Evolutionary conservation across 1,140 invertebrate genomes (phyloP).

Genomic region (Apis mellifera): DNA sequence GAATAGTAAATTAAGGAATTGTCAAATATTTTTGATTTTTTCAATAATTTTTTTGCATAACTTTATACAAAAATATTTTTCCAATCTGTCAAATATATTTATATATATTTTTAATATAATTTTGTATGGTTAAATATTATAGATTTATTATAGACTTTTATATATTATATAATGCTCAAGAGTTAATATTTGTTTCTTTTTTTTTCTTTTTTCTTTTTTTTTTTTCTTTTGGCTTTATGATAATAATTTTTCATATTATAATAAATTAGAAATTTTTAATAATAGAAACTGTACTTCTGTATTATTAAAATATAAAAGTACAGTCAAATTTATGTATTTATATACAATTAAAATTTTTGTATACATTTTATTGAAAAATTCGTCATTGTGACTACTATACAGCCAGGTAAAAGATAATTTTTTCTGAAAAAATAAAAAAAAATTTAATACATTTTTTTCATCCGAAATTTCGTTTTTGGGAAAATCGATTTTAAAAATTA

Average conservation of each 20-base stretch:
- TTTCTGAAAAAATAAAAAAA: too few species aligned
- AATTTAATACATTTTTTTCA: too few species aligned
- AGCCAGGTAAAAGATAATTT: too few species aligned
- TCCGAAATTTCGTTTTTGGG: too few species aligned
- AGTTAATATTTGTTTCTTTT: not conserved
- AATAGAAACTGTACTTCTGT: constrained; percentile 15
- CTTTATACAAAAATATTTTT: not conserved
- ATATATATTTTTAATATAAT: constrained; percentile 4
- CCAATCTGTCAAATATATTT: constrained; percentile 19
- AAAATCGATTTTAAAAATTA: too few species aligned
- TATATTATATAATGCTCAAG: constrained; percentile 7
- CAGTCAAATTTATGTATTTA: constrained; percentile 13
- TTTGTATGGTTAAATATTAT: not conserved
- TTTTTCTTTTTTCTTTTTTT: too few species aligned
- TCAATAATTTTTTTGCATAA: not conserved
- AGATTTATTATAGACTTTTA: constrained; percentile 22
- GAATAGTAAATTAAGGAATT: constrained; percentile 3
- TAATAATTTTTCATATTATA: not conserved
- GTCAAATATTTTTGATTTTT: constrained; percentile 15
- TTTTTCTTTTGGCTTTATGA: not conserved
- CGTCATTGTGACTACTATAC: not conserved
- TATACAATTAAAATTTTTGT: not conserved
- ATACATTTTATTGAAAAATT: constrained; percentile 16
- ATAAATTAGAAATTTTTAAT: constrained; percentile 10
- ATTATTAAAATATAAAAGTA: not conserved